These are phyloP conservation scores for Sabatieria punctata DNA, from an alignment of 2,888 invertebrate genomes.

Conservation along the genomic window DNA sequence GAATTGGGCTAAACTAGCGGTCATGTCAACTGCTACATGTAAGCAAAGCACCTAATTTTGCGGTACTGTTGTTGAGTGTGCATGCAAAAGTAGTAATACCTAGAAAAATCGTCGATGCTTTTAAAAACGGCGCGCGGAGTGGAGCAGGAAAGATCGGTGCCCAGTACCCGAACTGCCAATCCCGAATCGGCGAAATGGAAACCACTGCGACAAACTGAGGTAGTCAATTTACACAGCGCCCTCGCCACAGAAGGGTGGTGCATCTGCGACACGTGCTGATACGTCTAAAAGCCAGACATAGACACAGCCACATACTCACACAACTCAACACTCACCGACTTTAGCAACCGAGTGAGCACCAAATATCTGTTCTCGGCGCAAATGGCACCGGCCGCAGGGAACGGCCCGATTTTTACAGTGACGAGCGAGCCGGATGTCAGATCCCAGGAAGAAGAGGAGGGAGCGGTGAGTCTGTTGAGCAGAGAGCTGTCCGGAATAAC, in stretches of 20 bases:
- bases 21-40: too few relatives aligned
- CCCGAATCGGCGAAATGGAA: slow-evolving; percentile 15
- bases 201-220: slow-evolving; percentile 16
- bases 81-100: too few relatives aligned
- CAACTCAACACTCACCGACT: slow-evolving; percentile 59
- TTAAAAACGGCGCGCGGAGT: background rate
- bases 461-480: slow-evolving; percentile 30
- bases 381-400: slow-evolving; percentile 67
- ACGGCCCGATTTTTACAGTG: slow-evolving; percentile 67
- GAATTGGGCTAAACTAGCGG: too few relatives aligned
- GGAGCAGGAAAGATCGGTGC: background rate
- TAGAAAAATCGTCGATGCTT: slow-evolving; percentile 1
- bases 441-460: slow-evolving; percentile 4
- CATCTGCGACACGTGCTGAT: background rate
- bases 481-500: slow-evolving; percentile 67
- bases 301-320: slow-evolving; percentile 40
- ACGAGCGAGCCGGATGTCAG: slow-evolving; percentile 47
- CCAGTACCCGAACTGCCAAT: slow-evolving; percentile 10
- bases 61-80: too few relatives aligned
- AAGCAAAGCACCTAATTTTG: too few relatives aligned
- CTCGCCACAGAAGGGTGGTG: slow-evolving; percentile 10
- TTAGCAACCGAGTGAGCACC: slow-evolving; percentile 70
- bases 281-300: slow-evolving; percentile 10
- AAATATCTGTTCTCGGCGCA: slow-evolving; percentile 67
- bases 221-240: slow-evolving; percentile 11